Conservation (phyloP, 2,113 vertebrate genomes). For the Tragelaphus buxtoni region DNA sequence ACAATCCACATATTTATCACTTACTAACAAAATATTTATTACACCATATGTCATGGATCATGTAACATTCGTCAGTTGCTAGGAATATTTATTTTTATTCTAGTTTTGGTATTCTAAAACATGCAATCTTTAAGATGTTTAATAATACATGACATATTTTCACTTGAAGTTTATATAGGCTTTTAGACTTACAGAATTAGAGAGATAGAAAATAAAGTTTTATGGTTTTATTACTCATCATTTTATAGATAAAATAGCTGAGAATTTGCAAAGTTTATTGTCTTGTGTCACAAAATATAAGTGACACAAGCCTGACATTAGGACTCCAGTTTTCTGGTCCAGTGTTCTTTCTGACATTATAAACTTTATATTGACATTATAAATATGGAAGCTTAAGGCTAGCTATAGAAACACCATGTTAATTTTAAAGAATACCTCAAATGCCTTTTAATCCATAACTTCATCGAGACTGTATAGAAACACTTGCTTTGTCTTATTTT, state of each 20-base stretch:
- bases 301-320: not conserved
- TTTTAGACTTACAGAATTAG: not conserved
- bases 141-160: not conserved
- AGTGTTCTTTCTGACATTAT: not conserved
- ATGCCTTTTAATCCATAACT: not conserved
- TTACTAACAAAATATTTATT: not conserved
- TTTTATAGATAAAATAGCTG: not conserved
- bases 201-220: not conserved
- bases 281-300: not conserved
- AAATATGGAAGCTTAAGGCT: not conserved
- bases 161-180: not conserved
- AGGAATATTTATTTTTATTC: not conserved
- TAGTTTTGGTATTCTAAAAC: not conserved
- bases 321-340: rapidly evolving
- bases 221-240: not conserved
- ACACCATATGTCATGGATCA: not conserved
- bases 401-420: not conserved
- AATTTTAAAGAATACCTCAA: not conserved
- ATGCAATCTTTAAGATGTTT: not conserved
- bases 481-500: not conserved
- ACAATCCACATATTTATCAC: not conserved
- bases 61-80: not conserved
- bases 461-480: not conserved
- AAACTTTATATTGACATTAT: not conserved
- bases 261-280: not conserved